A percentile compares a stretch with the other conserved stretches of the same genome.
phyloP scores from a whole-genome alignment of 2,797 vertebrate species.

The Nyctibius grandis region DNA sequence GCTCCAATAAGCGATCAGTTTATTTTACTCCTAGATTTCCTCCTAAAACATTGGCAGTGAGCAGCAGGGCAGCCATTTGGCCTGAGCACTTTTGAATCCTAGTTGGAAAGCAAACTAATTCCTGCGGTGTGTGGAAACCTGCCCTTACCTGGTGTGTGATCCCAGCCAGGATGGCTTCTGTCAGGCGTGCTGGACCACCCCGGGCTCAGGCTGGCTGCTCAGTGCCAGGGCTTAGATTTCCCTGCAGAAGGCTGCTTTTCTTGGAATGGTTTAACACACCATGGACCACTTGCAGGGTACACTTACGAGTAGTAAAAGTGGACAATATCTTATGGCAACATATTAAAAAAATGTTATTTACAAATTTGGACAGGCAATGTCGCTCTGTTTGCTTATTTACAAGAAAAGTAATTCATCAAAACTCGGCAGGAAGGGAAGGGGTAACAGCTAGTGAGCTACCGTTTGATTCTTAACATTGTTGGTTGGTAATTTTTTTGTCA shows the following conservation, averaged over 20 bases:
- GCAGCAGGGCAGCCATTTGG: not conserved
- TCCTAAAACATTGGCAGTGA: not conserved
- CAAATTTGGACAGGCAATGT: not conserved
- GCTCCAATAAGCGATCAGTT: rapidly evolving
- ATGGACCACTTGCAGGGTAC: not conserved
- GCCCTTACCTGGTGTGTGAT: rapidly evolving
- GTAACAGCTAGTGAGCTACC: not conserved
- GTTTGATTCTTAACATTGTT: not conserved
- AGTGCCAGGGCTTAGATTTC: too few species aligned
- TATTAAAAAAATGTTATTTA: not conserved
- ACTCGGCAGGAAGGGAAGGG: not conserved
- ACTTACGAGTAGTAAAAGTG: rapidly evolving
- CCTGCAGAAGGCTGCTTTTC: not conserved
- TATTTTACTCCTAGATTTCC: not conserved
- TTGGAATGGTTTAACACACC: not conserved
- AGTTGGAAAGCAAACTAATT: not conserved
- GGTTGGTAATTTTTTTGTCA: not conserved
- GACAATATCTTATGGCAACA: not conserved
- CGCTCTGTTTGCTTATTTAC: not conserved
- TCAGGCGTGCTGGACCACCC: not conserved
- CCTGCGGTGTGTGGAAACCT: rapidly evolving
- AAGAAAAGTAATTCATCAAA: not conserved
- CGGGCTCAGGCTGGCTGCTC: not conserved
- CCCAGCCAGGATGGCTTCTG: not conserved
- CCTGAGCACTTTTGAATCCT: not conserved